phyloP scores from a whole-genome alignment of 2,888 invertebrate species.

The Augochlorella aurata region DNA sequence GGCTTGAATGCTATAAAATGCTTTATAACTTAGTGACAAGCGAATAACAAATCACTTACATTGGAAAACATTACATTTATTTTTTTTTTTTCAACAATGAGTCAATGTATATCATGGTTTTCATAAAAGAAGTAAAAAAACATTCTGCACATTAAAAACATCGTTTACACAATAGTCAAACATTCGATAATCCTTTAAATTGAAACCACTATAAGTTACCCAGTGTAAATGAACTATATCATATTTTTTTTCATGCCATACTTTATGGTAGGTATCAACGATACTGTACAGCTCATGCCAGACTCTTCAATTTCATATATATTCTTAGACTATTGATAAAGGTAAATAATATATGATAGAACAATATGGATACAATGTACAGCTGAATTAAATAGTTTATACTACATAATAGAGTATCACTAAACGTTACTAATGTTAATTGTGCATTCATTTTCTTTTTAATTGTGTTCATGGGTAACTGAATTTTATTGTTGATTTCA shows the following conservation, averaged over 20 bases:
- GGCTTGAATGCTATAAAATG: slow-evolving; percentile 56
- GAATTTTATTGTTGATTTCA: slow-evolving; percentile 65
- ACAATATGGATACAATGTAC: slow-evolving; percentile 65
- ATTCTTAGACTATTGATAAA: slow-evolving; percentile 58
- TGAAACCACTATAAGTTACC: slow-evolving; percentile 37
- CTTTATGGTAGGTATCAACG: slow-evolving; percentile 47
- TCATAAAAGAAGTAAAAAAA: slow-evolving; percentile 49
- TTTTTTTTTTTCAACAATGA: slow-evolving; percentile 48
- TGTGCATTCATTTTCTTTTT: slow-evolving; percentile 58
- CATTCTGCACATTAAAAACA: slow-evolving; percentile 35
- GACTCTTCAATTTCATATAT: slow-evolving; percentile 60
- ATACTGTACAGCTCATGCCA: slow-evolving; percentile 58
- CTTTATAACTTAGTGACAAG: slow-evolving; percentile 42
- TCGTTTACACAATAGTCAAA: slow-evolving; percentile 37
- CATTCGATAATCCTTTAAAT: slow-evolving; percentile 33
- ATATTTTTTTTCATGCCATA: slow-evolving; percentile 34
- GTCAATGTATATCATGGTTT: slow-evolving; percentile 44
- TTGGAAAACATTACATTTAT: slow-evolving; percentile 53
- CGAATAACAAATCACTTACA: slow-evolving; percentile 55
- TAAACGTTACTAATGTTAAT: slow-evolving; percentile 68
- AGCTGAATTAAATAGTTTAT: slow-evolving; percentile 66
- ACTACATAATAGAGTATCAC: slow-evolving; percentile 63
- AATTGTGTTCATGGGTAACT: slow-evolving; percentile 64
- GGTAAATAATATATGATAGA: slow-evolving; percentile 62
- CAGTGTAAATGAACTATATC: slow-evolving; percentile 44